Evolutionary conservation across 2,797 vertebrate species (phyloP), one percentile per base, ranked within the genome.

Genomic region (Phaenicophaeus curvirostris): DNA sequence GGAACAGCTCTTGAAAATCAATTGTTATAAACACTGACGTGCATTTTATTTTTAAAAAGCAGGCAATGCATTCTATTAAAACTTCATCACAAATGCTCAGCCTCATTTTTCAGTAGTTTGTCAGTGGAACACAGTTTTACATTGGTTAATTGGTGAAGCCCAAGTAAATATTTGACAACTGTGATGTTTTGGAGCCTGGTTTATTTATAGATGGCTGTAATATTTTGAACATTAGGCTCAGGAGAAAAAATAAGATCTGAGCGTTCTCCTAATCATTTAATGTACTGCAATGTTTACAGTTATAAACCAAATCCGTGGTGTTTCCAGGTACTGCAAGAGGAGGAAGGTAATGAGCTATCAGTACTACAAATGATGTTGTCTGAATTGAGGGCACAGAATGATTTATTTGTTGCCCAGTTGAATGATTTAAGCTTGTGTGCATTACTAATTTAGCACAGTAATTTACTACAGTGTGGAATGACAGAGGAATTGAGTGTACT

Each of bases 291-390:
- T 42, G 61, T 83, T 93, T 76, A 89, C 39, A 71, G 35, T 88
- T 91, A 62, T 33, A 68, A 95, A 96, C 42, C 31, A 93, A 46
- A 88, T 33, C 42, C 6, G 6, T 54, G 58, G 86, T 72, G 89
- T 96, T 97, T 91, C 96, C 93, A 96, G 62, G 94, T 58, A 58
- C 41, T 53, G 58, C 62, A 75, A 76, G 81, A 85, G 46, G 58
- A 63, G 51, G 85, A 90, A 83, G 46, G 86, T 95, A 87, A 95
- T 96, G 95, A 95, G 54, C 67, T 88, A 44, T 72, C 53, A 33
- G 71, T 37, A 73, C 42, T 80, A 48, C 50, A 63, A 58, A 89
- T 63, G 82, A 41, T 73, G 59, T n/a, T 77, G 31, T 89, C 79
- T 88, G 80, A 55, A 76, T 27, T 15, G 68, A 87, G 79, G 80